Evolutionary conservation across 2,113 vertebrate species (phyloP), one percentile per base, ranked within the genome.

Genomic region (Chamaetylas fuelleborni): DNA sequence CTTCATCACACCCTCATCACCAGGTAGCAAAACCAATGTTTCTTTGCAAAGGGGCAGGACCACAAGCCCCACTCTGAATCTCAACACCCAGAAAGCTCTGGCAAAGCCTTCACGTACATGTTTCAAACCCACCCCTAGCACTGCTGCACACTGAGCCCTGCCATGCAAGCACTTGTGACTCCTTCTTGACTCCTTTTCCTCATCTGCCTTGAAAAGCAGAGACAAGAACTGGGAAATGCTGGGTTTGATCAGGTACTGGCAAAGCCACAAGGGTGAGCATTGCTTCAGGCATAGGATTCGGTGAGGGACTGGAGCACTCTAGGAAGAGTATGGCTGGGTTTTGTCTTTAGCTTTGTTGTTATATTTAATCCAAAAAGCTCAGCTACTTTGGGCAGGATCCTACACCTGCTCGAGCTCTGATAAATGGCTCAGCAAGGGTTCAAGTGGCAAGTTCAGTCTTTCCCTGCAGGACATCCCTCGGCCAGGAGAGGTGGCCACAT

Each of bases 71-170:
- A 34, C 12, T n/a, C 45, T 18, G 8, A 88, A 42, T 4, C 7
- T 18, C 15, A 70, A 42, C 14, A 64, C 10, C 14, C 50, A 72
- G 71, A 90, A 77, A 86, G 23, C 38, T 70, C 71, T 70, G 58
- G 50, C 33, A 66, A 42, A 65, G 42, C 42, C 12, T 57, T 53
- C 5, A 0, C 2, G 3, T 38, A 17, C 7, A 3, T 0, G 0
- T 57, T 88, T 77, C 47, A 57, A 53, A 28, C n/a, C 31, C 31
- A 22, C 34, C 64, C 45, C 58, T 42, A 69, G 71, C 57, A 47
- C 36, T 57, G 45, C 40, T 24, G 20, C 66, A n/a, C 16, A 24
- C 18, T 36, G 40, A 64, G 45, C 14, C 11, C 5, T 48, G 29
- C 65, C 34, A 57, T 24, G 4, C 9, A 43, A 50, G 42, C 3